phyloP scores from a whole-genome alignment of 2,888 invertebrate species.

The Opisthograptis luteolata region DNA sequence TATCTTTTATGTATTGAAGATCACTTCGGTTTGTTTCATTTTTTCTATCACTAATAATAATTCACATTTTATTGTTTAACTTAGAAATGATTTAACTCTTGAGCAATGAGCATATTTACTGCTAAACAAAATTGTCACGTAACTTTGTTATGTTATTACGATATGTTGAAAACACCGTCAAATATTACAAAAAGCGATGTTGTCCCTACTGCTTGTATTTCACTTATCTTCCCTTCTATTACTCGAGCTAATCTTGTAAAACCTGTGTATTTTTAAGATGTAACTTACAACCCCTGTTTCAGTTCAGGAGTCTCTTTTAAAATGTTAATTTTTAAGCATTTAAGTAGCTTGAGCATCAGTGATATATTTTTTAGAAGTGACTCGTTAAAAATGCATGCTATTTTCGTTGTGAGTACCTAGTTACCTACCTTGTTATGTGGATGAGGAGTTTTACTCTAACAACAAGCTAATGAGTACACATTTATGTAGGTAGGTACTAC shows the following conservation, averaged over 20 bases:
- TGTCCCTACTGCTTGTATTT: constrained; percentile 7
- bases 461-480: too few species aligned
- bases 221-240: too few species aligned
- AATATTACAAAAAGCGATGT: background rate
- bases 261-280: constrained; percentile 73
- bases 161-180: background rate
- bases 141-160: background rate
- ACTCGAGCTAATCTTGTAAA: constrained; percentile 62
- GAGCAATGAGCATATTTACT: too few species aligned
- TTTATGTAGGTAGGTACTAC: too few species aligned
- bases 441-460: constrained; percentile 9
- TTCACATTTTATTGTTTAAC: too few species aligned
- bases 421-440: constrained; percentile 4
- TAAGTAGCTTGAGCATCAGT: constrained; percentile 46
- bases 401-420: constrained; percentile 39
- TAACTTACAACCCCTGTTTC: constrained; percentile 69
- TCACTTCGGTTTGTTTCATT: too few species aligned
- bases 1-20: too few species aligned
- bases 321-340: constrained; percentile 62
- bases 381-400: constrained; percentile 42
- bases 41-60: too few species aligned
- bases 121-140: too few species aligned
- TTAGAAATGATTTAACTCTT: too few species aligned
- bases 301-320: constrained; percentile 52
- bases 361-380: constrained; percentile 40